Evolutionary conservation across 2,888 invertebrate genomes (phyloP), one percentile per base, ranked within the genome.

Genomic region (Cistogaster globosa): DNA sequence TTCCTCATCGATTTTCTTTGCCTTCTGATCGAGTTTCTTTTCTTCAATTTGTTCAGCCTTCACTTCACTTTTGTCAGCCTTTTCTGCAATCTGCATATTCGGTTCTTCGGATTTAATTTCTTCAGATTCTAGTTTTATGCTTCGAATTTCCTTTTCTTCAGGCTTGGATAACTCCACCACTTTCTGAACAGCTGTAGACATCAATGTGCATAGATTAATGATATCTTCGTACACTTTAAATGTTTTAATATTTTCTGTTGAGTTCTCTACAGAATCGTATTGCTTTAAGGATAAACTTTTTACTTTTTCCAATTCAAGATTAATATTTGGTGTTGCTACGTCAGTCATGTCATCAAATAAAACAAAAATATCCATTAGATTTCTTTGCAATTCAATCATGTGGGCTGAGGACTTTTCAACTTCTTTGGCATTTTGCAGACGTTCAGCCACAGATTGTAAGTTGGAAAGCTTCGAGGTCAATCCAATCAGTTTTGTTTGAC

Each of bases 341-440:
- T 86, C 82, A 20, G 82, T 36, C 62, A 87, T 84, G 74, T 87
- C 87, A 48, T 87, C 87, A 63, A 86, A 87, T 36, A 71, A 55
- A 16, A 86, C 82, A 57, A 84, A 87, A 12, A 75, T 77, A 51
- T 86, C 90, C 91, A 92, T 92, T 1, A 91, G 38, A 42, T 88
- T 89, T 51, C 90, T 89, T 74, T 92, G 92, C 18, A 92, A 45
- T 14, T 88, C 86, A 8, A 91, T 88, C 88, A 86, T 78, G 3
- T 60, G 58, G 2, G 72, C 63, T n/a, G 79, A 77, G 0, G 79
- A 84, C 55, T 86, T 84, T 14, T 80, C 83, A 5, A 72, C 9
- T 11, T 80, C 76, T 22, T 77, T 69, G 0, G 38, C 12, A 7
- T n/a, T 6, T 53, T 68, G 63, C 11, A 83, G 42, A 2, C 26